Evolutionary conservation across 2,888 invertebrate species (phyloP).

Genomic region (Melinaea menophilus): DNA sequence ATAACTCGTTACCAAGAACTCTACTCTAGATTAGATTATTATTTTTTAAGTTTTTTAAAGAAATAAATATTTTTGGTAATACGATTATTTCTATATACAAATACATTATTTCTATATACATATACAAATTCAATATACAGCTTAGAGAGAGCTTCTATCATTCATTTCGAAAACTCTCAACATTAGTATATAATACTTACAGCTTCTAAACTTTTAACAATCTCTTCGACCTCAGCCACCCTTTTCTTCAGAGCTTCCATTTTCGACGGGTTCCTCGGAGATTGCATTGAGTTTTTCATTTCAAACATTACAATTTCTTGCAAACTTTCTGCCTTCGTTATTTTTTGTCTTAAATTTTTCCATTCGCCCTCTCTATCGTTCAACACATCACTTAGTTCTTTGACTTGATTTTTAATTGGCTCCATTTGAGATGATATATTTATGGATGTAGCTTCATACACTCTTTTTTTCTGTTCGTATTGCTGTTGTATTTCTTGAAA

Average conservation of each 20-base stretch:
- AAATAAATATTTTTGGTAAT: no score
- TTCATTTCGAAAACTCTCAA: neutral
- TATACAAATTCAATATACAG: no score
- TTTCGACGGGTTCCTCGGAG: constrained; percentile 69
- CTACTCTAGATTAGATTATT: no score
- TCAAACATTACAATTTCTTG: constrained; percentile 74
- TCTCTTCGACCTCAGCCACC: constrained; percentile 79
- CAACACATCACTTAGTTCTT: constrained; percentile 72
- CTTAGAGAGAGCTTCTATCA: neutral
- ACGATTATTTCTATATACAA: no score
- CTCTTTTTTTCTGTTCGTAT: constrained; percentile 82
- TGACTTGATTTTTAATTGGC: constrained; percentile 74
- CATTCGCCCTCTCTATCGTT: constrained; percentile 73
- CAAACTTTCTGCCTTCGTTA: constrained; percentile 75
- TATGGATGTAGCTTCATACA: constrained; percentile 81
- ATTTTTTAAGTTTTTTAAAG: no score
- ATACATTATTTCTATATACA: no score
- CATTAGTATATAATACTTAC: constrained; percentile 12
- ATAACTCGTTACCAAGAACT: no score
- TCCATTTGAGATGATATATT: constrained; percentile 77
- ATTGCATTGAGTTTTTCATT: constrained; percentile 73
- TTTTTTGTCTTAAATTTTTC: constrained; percentile 75
- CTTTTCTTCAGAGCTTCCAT: constrained; percentile 81
- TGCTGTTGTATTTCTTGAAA: constrained; percentile 80
- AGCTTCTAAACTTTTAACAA: constrained; percentile 66